A percentile compares a stretch with the other conserved stretches of the same genome.
phyloP scores from a whole-genome alignment of 2,888 invertebrate genomes.

The Polydesmus complanatus region DNA sequence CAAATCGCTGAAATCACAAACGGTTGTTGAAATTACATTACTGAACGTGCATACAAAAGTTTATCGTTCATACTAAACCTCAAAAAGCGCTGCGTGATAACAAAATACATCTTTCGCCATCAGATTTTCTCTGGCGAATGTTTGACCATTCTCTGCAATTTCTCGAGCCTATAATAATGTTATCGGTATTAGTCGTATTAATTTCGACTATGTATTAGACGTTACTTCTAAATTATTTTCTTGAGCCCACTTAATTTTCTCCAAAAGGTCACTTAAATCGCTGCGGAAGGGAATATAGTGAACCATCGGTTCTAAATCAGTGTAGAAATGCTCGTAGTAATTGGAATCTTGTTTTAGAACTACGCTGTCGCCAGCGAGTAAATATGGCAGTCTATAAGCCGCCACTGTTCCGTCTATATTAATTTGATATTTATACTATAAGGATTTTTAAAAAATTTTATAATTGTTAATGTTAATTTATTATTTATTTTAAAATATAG shows the following conservation, averaged over 20 bases:
- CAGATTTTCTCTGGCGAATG: conserved; percentile 60
- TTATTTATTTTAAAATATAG: background rate
- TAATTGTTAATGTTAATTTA: background rate
- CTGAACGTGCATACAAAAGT: conserved; percentile 22
- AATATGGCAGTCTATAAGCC: conserved; percentile 83
- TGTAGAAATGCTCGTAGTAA: conserved; percentile 92
- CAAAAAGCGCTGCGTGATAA: conserved; percentile 61
- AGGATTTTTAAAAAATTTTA: background rate
- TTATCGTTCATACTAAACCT: conserved; percentile 33
- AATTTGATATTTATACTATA: conserved; percentile 84
- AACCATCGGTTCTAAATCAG: conserved; percentile 51
- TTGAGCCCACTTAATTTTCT: conserved; percentile 62
- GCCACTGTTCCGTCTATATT: conserved; percentile 94
- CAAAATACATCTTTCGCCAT: conserved; percentile 74
- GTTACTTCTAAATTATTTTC: conserved; percentile 48
- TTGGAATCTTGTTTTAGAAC: conserved; percentile 83
- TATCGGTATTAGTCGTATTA: no score
- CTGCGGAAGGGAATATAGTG: conserved; percentile 72
- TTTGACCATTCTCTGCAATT: conserved; percentile 51
- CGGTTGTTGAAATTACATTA: background rate
- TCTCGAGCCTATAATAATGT: conserved; percentile 43
- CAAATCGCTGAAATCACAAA: conserved; percentile 2
- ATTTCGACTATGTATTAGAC: no score
- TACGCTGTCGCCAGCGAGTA: conserved; percentile 72
- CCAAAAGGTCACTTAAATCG: conserved; percentile 65